A percentile compares a stretch with the other conserved stretches of the same genome.
These are phyloP conservation scores for Corythaeola cristata DNA, from an alignment of 2,113 vertebrate genomes.

Conservation along the genomic window DNA sequence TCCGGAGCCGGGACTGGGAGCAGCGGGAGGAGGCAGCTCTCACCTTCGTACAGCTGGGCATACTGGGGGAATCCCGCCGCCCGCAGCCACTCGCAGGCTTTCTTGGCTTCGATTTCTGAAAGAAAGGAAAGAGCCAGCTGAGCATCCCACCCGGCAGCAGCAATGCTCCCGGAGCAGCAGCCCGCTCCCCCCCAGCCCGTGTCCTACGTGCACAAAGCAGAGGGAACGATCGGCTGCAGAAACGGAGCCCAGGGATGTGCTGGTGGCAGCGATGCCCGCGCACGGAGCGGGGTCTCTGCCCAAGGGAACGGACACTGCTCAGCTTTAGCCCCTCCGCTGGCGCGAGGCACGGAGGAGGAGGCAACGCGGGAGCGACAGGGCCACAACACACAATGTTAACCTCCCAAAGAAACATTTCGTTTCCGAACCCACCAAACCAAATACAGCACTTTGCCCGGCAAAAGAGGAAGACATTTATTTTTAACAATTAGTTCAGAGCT, in stretches of 20 bases:
- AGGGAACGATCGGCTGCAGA: rapidly evolving
- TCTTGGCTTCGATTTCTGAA: slow-evolving; percentile 85
- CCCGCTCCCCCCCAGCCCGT: rapidly evolving
- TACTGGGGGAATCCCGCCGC: slow-evolving; percentile 89
- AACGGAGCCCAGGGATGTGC: rapidly evolving
- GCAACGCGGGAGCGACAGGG: rapidly evolving
- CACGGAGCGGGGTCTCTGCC: rapidly evolving
- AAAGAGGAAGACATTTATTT: neutral
- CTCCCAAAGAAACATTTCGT: neutral
- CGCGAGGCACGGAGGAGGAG: neutral
- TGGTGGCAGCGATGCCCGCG: neutral
- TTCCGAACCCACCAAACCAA: neutral
- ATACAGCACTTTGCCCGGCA: neutral
- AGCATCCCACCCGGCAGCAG: neutral
- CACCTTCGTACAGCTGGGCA: slow-evolving; percentile 90
- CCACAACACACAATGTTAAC: neutral
- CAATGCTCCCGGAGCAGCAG: rapidly evolving
- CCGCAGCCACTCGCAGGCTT: slow-evolving; percentile 86
- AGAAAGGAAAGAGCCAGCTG: slow-evolving; percentile 13
- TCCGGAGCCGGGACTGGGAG: neutral
- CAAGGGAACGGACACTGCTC: neutral
- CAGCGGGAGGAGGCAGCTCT: neutral
- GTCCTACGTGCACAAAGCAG: neutral
- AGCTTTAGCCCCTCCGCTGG: neutral
- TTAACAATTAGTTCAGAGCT: neutral